Conservation (phyloP, 2,113 vertebrate genomes). For the Hyperoodon ampullatus region DNA sequence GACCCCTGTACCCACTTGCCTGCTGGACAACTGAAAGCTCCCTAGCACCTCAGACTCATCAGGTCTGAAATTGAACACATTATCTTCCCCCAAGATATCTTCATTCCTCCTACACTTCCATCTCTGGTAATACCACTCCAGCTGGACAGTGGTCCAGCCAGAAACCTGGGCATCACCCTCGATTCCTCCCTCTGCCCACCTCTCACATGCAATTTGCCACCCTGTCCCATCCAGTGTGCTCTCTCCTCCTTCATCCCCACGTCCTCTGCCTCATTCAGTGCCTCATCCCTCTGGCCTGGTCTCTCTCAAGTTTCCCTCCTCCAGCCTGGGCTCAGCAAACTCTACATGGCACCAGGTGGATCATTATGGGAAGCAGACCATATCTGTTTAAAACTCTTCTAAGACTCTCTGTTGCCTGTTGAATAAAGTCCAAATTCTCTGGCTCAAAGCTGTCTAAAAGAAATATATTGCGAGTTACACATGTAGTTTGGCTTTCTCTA, state of each 20-base stretch:
- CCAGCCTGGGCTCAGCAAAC: background rate
- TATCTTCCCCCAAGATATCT: background rate
- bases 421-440: background rate
- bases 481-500: background rate
- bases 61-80: background rate
- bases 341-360: background rate
- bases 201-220: fast-evolving
- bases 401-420: background rate
- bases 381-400: background rate
- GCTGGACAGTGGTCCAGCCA: background rate
- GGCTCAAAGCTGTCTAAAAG: background rate
- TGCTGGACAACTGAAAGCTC: background rate
- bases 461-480: background rate
- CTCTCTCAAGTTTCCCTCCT: background rate
- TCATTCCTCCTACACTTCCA: background rate
- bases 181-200: background rate
- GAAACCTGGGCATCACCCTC: background rate
- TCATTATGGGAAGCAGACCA: background rate
- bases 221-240: background rate
- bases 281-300: background rate
- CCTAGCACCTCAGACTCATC: background rate
- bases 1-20: no score
- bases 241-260: background rate
- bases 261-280: background rate
- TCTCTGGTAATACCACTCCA: background rate